Evolutionary conservation across 2,888 invertebrate species (phyloP).

Genomic region (Drosophila hamatofila): DNA sequence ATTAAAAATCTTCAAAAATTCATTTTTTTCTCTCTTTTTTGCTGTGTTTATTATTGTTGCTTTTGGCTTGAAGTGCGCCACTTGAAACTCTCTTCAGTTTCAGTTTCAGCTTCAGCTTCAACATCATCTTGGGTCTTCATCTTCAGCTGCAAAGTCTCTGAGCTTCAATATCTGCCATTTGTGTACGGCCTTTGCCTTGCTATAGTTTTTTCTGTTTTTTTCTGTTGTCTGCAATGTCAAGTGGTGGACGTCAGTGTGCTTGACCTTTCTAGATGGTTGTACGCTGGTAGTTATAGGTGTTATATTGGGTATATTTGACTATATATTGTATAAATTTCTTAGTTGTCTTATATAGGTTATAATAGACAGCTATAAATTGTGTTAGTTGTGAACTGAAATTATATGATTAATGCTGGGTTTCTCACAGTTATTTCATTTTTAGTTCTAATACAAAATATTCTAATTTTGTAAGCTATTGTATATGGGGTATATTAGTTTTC

Average conservation of each 20-base stretch:
- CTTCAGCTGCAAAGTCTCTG: constrained; percentile 4
- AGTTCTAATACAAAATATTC: too few relatives aligned
- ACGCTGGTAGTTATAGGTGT: neutral
- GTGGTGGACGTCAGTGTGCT: constrained; percentile 41
- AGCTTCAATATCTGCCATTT: constrained; percentile 16
- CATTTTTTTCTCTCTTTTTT: constrained; percentile 8
- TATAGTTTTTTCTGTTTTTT: constrained; percentile 24
- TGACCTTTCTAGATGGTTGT: constrained; percentile 44
- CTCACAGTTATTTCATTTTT: neutral
- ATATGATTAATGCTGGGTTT: neutral
- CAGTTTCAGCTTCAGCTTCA: constrained; percentile 13
- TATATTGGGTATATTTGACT: neutral
- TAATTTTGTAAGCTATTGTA: neutral
- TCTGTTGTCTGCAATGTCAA: constrained; percentile 69
- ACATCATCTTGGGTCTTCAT: neutral
- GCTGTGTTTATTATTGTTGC: constrained; percentile 25
- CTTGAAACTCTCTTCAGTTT: constrained; percentile 33
- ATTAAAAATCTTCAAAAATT: constrained; percentile 53
- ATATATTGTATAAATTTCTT: neutral
- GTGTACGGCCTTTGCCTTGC: constrained; percentile 42
- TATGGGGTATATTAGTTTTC: too few relatives aligned
- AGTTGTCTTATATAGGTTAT: neutral
- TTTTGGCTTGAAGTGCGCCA: constrained; percentile 24
- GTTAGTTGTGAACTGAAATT: too few relatives aligned
- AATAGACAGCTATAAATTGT: neutral